phyloP scores from a whole-genome alignment of 2,888 invertebrate genomes.

The Eristalis pertinax region DNA sequence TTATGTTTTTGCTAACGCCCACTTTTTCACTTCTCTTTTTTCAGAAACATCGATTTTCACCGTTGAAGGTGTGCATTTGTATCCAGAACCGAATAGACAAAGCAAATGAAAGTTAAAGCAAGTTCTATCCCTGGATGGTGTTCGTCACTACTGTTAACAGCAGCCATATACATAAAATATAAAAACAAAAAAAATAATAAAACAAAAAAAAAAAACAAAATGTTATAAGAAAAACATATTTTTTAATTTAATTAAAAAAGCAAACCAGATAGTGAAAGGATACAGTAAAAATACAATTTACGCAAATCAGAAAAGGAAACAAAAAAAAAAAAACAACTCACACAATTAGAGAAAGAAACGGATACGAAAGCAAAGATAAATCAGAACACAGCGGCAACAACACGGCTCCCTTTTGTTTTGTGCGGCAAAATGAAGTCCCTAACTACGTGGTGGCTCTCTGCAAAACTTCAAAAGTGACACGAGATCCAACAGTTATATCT shows the following conservation, averaged over 20 bases:
- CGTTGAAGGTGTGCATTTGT: constrained; percentile 94
- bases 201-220: constrained; percentile 42
- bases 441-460: constrained; percentile 50
- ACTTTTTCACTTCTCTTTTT: constrained; percentile 81
- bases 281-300: constrained; percentile 52
- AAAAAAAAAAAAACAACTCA: constrained; percentile 14
- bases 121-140: constrained; percentile 81
- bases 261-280: constrained; percentile 47
- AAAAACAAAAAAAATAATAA: constrained; percentile 53
- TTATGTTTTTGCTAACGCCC: constrained; percentile 16
- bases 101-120: constrained; percentile 82
- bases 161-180: constrained; percentile 73
- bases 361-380: constrained; percentile 24
- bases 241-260: constrained; percentile 70
- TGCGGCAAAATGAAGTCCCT: constrained; percentile 32
- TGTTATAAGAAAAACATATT: constrained; percentile 50
- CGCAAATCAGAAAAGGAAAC: too few species aligned
- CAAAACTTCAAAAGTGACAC: constrained; percentile 58
- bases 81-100: constrained; percentile 87
- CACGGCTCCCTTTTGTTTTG: constrained; percentile 18
- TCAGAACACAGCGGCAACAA: neutral
- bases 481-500: constrained; percentile 40
- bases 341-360: constrained; percentile 34
- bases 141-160: constrained; percentile 81
- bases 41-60: constrained; percentile 97